Base-by-base conservation (phyloP, 2,888 invertebrate genomes). In the Drosophila meridionalis region DNA sequence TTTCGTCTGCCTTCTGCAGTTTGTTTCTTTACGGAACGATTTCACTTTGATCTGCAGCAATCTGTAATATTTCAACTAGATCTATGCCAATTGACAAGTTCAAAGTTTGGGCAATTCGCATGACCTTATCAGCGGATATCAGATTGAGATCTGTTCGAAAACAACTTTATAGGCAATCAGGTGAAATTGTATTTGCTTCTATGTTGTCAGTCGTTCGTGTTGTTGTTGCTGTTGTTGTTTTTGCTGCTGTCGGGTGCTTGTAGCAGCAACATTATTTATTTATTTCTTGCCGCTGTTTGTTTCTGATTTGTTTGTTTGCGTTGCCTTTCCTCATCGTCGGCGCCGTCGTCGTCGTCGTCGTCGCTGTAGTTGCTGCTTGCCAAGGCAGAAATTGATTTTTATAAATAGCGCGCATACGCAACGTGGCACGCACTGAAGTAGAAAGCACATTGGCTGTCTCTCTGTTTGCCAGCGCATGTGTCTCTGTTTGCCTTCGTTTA, bases 391-490 rank as follows among this genome's bases (percentile, higher is more conserved):
- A 86, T 89, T 86, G 89, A 86, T 86, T 86, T 86, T 88, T 86
- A 86, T 87, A 86, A 86, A 86, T 86, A 86, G 86, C 86, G 82
- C 84, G 89, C 78, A 86, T 86, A 89, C 86, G 86, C 86, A 89
- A 80, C 87, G 87, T 87, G 79, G 87, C 85, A 86, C 85, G 89
- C 86, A 86, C 76, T 76, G 79, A 89, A 80, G 89, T 86, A 77
- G 84, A 81, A 87, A 76, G 62, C 76, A 83, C 69, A 71, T 69
- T 69, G 63, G 53, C 47, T 53, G 32, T 40, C 50, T 50, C 26
- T 64, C 60, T 73, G 34, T 50, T 38, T 70, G 52, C 58, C 53
- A 12, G 53, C 36, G 36, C 43, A 34, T 56, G 28, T 48, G 45
- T 45, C 12, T 63, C 53, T 73, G 40, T 62, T 45, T 71, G 55